Base-by-base conservation (phyloP, 2,888 invertebrate genomes). In the Drosophila crucigera region DNA sequence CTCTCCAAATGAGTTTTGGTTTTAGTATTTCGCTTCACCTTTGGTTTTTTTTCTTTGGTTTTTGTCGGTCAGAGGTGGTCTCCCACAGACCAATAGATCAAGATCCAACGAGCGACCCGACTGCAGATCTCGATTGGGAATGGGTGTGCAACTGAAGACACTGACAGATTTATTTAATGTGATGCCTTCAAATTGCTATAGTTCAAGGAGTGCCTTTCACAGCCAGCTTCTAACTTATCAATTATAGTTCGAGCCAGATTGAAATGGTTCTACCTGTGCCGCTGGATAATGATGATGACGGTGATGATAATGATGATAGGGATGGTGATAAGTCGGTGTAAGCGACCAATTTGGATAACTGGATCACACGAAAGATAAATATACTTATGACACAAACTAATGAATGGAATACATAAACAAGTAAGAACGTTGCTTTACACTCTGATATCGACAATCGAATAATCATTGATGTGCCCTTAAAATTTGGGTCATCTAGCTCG, bases 1-100 rank as follows among this genome's bases (percentile, higher is more conserved):
- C 67, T 59, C 61, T 61, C 61, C 28, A 78, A 83, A 78, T 82
- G 76, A 70, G 77, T 74, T 80, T 80, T 62, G 60, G 22, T 61
- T 65, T 55, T 50, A 37, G 69, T 56, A 67, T 59, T 37, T 50
- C 31, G 37, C n/a, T 56, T n/a, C 37, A 37, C n/a, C n/a, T 37
- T 55, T 19, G 3, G 0, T 55, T 39, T 2, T 16, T 10, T 16
- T 54, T 47, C 28, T 39, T 39, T 1, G 25, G 30, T 52, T 50
- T 47, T 19, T 43, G 49, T 60, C 55, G 59, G 64, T 65, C 74
- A 53, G 66, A 68, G 74, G 72, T 80, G 80, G 80, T 74, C 79
- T 49, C 25, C 37, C 28, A 58, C 47, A 65, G 49, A 52, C 73
- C 74, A 74, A 78, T 72, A 73, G 78, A 70, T 73, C 66, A 63